Evolutionary conservation across 2,113 vertebrate species (phyloP), one percentile per base, ranked within the genome.

Genomic region (Mellivora capensis): DNA sequence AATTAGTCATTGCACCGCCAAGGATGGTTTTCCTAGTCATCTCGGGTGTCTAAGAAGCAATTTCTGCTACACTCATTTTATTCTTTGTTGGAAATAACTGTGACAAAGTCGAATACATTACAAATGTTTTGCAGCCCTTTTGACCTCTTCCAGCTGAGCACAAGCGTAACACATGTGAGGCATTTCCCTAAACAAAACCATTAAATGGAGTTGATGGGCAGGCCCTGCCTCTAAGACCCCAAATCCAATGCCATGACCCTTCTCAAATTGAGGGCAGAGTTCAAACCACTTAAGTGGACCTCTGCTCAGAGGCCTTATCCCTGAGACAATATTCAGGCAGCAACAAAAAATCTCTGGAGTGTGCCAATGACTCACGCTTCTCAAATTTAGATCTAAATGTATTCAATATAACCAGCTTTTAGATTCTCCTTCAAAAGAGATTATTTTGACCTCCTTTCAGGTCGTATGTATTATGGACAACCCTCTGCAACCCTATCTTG

Each of bases 1-100:
- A 87, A 93, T 96, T 93, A 96, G 94, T 89, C 76, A 64, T 14
- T 77, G 44, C 49, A 42, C 64, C 94, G 74, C 79, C 57, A 69
- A 85, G n/a, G 64, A 88, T 23, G 20, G 61, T 69, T 93, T 94
- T 62, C 72, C 61, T 92, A 91, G 85, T 97, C 74, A 79, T 91
- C 89, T 79, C 31, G 69, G 52, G 61, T 47, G 20, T 93, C 64
- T 81, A 61, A 59, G 88, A 97, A 87, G 79, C 76, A 96, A 87
- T 97, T 97, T 97, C 88, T 71, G 82, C 88, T 89, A 90, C 59
- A 59, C 85, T 95, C 80, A 92, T 89, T 95, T 87, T 90, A 74
- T 81, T 94, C 90, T 81, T 94, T 95, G 72, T 81, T 84, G 67
- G 49, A 93, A 93, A 97, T 79, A 93, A 91, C 76, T 59, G 54